Conservation (phyloP, 2,797 vertebrate genomes). For the Petrocephalus sullivani region DNA sequence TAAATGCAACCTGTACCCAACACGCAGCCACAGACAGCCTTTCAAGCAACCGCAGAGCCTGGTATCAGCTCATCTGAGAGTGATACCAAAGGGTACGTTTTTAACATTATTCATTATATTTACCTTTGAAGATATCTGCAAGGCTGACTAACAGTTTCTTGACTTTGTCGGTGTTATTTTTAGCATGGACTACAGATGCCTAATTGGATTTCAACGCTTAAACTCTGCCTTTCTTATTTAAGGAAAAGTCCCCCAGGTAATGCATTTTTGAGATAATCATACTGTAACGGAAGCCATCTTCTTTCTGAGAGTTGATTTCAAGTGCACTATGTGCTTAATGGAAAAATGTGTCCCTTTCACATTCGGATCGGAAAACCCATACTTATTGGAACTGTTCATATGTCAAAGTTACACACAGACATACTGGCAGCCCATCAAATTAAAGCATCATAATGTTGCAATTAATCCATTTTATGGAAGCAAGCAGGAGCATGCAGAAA, state of each 20-base stretch:
- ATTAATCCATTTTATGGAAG: constrained; percentile 26
- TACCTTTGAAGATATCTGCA: neutral
- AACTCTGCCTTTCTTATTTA: constrained; percentile 28
- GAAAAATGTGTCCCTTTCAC: constrained; percentile 15
- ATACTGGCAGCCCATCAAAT: neutral
- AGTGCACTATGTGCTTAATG: constrained; percentile 20
- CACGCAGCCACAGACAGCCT: neutral
- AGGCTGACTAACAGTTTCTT: neutral
- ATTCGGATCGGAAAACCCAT: neutral
- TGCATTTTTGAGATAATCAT: constrained; percentile 30
- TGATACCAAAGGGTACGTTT: neutral
- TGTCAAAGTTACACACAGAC: neutral
- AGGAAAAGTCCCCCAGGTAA: constrained; percentile 13
- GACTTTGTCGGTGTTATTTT: constrained; percentile 10
- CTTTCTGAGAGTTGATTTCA: constrained; percentile 31
- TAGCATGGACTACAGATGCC: constrained; percentile 18
- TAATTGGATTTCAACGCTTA: constrained; percentile 34
- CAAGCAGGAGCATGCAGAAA: constrained; percentile 31
- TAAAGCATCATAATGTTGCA: neutral
- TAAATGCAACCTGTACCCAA: neutral
- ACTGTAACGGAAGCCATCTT: constrained; percentile 19
- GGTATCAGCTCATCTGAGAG: neutral
- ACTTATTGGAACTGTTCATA: neutral
- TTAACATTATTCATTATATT: constrained; percentile 1
- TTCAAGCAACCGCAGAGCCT: neutral